A percentile compares a stretch with the other conserved stretches of the same genome.
phyloP scores from a whole-genome alignment of 2,888 invertebrate species.

The Ophion ventricosus region DNA sequence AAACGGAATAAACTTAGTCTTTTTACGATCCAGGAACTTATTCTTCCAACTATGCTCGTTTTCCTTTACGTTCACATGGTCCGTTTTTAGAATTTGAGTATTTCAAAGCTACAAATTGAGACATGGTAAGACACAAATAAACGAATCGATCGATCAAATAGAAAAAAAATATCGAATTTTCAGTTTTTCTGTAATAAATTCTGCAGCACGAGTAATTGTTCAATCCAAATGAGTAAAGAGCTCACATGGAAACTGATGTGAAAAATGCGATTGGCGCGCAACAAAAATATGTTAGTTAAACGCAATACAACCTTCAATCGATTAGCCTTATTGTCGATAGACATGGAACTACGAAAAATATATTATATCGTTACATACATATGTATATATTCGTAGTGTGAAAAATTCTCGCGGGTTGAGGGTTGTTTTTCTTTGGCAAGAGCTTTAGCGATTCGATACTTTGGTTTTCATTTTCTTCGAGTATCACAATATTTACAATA shows the following conservation, averaged over 20 bases:
- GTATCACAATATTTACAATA: slow-evolving; percentile 61
- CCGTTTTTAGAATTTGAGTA: too few relatives aligned
- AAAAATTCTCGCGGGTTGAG: slow-evolving; percentile 51
- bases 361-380: slow-evolving; percentile 54
- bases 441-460: slow-evolving; percentile 60
- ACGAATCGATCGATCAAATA: too few relatives aligned
- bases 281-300: slow-evolving; percentile 62
- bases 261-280: slow-evolving; percentile 10
- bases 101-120: too few relatives aligned
- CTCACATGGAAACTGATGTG: too few relatives aligned
- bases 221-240: too few relatives aligned
- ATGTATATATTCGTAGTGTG: slow-evolving; percentile 46
- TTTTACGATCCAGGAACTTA: background rate
- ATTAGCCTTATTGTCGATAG: slow-evolving; percentile 75
- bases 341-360: slow-evolving; percentile 74
- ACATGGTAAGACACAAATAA: too few relatives aligned
- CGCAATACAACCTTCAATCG: slow-evolving; percentile 65
- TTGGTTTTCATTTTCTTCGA: slow-evolving; percentile 39
- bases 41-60: background rate
- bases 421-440: slow-evolving; percentile 65
- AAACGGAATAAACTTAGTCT: background rate
- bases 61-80: background rate
- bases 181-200: background rate
- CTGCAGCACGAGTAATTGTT: too few relatives aligned
- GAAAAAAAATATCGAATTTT: too few relatives aligned